Evolutionary conservation across 2,113 vertebrate genomes (phyloP).

Genomic region (Plestiodon gilberti): DNA sequence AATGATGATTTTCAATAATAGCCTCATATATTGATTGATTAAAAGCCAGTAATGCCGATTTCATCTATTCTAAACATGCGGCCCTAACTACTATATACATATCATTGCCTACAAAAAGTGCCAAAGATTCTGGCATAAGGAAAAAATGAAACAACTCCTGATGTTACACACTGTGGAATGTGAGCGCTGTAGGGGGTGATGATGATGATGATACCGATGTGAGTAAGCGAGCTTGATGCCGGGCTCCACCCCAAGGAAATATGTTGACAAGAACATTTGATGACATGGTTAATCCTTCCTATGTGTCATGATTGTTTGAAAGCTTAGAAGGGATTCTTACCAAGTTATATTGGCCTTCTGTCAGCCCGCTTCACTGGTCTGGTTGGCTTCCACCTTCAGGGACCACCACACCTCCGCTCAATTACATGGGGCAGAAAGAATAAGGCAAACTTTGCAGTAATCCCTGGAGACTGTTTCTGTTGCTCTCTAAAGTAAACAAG

Average conservation of each 20-base stretch:
- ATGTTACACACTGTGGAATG: not conserved
- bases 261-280: slow-evolving; percentile 9
- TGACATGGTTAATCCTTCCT: not conserved
- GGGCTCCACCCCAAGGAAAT: slow-evolving; percentile 12
- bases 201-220: not conserved
- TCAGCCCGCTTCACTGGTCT: not conserved
- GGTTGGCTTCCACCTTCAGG: not conserved
- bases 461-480: not conserved
- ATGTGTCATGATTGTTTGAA: not conserved
- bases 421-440: not conserved
- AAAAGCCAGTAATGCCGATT: not conserved
- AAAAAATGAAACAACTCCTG: not conserved
- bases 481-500: not conserved
- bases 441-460: not conserved
- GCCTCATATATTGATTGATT: not conserved
- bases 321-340: not conserved
- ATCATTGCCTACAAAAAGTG: not conserved
- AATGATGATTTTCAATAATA: not conserved
- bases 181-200: not conserved
- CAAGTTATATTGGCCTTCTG: not conserved
- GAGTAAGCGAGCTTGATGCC: not conserved
- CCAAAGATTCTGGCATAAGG: not conserved
- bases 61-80: no score
- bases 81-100: no score
- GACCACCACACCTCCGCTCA: not conserved